These are phyloP conservation scores for Pammene aurita DNA, from an alignment of 2,888 invertebrate genomes.

Conservation along the genomic window DNA sequence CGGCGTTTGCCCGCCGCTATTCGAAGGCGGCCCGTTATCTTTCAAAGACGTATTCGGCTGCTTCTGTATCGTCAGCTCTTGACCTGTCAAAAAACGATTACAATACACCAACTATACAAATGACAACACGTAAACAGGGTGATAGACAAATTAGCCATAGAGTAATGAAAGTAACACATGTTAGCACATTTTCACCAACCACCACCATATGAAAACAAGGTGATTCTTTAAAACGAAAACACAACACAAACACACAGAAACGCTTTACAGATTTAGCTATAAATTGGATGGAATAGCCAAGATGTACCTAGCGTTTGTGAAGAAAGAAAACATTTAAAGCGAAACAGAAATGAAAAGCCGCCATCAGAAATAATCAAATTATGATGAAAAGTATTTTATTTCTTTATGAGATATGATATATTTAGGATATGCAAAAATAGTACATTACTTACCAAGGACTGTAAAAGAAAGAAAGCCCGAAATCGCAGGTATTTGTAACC, in stretches of 20 bases:
- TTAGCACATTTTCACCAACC: conserved; percentile 84
- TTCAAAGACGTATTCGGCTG: conserved; percentile 96
- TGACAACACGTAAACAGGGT: conserved; percentile 51
- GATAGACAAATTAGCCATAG: conserved; percentile 81
- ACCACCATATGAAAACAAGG: conserved; percentile 72
- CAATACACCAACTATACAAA: neutral
- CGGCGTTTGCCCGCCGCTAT: conserved; percentile 77
- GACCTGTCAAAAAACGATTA: conserved; percentile 79
- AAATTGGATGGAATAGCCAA: conserved; percentile 9
- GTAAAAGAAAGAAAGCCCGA: too few species aligned
- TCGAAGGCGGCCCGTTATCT: conserved; percentile 85
- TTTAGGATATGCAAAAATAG: too few species aligned
- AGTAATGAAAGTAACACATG: conserved; percentile 70
- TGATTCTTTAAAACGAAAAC: conserved; percentile 49
- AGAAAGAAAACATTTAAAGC: conserved; percentile 44
- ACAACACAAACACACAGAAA: conserved; percentile 42
- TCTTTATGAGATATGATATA: neutral
- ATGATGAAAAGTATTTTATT: neutral
- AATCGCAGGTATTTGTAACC: too few species aligned
- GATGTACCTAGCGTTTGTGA: neutral
- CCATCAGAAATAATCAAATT: conserved; percentile 41
- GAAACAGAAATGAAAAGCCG: conserved; percentile 42
- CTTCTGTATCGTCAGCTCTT: conserved; percentile 97
- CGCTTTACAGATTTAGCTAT: conserved; percentile 44
- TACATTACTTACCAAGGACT: too few species aligned